Conservation (phyloP, 2,113 vertebrate genomes). For the Mastomys natalensis region DNA sequence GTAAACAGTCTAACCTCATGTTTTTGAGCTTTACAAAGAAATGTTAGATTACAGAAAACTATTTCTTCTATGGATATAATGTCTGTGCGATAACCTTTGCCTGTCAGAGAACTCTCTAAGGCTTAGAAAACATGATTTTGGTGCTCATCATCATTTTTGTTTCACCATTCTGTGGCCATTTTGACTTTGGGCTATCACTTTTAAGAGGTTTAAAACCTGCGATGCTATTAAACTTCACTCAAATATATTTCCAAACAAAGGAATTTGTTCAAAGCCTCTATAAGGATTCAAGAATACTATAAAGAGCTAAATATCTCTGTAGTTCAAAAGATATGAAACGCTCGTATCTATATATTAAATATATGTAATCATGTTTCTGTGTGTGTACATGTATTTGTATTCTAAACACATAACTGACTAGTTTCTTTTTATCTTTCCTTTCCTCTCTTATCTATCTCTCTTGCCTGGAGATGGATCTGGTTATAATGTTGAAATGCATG, state of each 20-base stretch:
- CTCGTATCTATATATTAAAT: not conserved
- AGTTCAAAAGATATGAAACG: not conserved
- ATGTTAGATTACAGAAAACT: not conserved
- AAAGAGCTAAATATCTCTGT: not conserved
- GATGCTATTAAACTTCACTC: not conserved
- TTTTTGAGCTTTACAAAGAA: not conserved
- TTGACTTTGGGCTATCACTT: not conserved
- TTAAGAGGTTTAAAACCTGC: not conserved
- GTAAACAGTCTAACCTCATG: too few species aligned
- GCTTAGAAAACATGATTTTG: not conserved
- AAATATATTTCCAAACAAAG: not conserved
- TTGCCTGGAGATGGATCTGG: not conserved
- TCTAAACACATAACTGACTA: not conserved
- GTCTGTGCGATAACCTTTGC: not conserved
- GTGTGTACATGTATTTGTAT: not conserved
- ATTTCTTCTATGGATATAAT: too few species aligned
- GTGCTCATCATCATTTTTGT: not conserved
- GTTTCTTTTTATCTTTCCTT: not conserved
- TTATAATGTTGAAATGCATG: not conserved
- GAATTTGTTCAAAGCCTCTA: not conserved
- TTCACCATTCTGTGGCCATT: not conserved
- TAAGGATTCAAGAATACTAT: not conserved
- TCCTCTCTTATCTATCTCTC: not conserved
- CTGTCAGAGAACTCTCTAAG: not conserved
- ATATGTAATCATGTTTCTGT: fast-evolving